Evolutionary conservation across 2,113 vertebrate species (phyloP).

Genomic region (Casuarius casuarius): DNA sequence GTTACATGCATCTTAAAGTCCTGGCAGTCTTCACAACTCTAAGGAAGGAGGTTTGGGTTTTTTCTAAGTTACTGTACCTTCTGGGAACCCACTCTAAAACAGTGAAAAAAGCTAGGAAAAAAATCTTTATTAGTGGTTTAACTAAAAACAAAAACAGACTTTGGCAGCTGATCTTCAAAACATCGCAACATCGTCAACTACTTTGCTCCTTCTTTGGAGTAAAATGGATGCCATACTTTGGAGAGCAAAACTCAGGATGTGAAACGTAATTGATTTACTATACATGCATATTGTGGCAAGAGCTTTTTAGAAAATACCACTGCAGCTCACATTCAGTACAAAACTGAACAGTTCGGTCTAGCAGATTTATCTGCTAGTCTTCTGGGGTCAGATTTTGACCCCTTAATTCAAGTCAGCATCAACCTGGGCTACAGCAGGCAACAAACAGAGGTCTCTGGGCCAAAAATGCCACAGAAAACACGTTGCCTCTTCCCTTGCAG

Average conservation of each 20-base stretch:
- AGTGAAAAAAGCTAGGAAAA: neutral
- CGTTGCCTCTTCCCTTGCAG: neutral
- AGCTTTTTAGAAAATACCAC: neutral
- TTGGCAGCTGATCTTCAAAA: neutral
- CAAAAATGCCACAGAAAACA: neutral
- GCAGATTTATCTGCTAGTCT: neutral
- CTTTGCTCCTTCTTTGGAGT: neutral
- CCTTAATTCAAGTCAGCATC: neutral
- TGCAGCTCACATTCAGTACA: neutral
- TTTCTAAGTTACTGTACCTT: neutral
- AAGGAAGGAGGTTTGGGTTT: neutral
- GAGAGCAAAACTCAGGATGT: neutral
- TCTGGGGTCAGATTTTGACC: neutral
- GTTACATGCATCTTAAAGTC: neutral
- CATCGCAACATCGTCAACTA: neutral
- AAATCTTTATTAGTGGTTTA: neutral
- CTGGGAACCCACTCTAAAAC: neutral
- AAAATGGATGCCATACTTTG: neutral
- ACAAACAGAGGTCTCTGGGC: neutral
- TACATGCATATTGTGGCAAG: neutral
- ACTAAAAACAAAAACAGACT: slow-evolving; percentile 2
- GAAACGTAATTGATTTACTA: neutral
- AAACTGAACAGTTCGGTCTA: neutral
- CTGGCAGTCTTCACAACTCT: neutral
- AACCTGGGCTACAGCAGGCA: neutral